Base-by-base conservation (phyloP, 2,888 invertebrate species). In the Syrphus vitripennis region DNA sequence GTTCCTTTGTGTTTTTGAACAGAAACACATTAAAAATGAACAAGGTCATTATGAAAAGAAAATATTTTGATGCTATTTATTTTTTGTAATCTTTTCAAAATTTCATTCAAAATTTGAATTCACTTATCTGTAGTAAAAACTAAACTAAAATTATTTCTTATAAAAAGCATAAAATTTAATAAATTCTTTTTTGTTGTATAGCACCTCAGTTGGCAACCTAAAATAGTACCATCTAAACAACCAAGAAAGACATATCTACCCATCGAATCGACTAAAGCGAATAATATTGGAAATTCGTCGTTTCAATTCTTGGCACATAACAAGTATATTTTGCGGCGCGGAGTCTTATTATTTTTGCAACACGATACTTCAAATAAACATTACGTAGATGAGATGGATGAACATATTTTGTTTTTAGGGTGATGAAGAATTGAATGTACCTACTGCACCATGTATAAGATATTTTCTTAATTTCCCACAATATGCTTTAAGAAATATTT, bases 341-440 rank as follows among this genome's bases (percentile, higher is more conserved):
- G 31, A 42, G 50, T 72, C 72, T 79, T 74, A 70, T 70, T 67
- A 45, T 61, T 57, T 79, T 70, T 61, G 83, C 80, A 83, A 83
- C 45, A 57, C 53, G 80, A 80, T 80, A 83, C 61, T 34, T 48
- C 63, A 77, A 77, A 63, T 77, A 76, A 71, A 74, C 74, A 74
- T 42, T 61, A 40, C 10, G 61, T 4, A 26, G 45, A 55, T 61
- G 65, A 42, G 6, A 59, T 65, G 31, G 14, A 12, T 59, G n/a
- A 19, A n/a, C n/a, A n/a, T n/a, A n/a, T n/a, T 53, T 26, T 53
- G 0, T 34, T 34, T 69, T 45, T 48, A 19, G 55, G 71, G 24
- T 29, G 24, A 42, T 53, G 7, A 12, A 21, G 4, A 37, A 65
- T 48, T 57, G 40, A 67, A 74, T 50, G 40, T 7, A 6, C 21